phyloP scores from a whole-genome alignment of 2,888 invertebrate genomes.

The Electrophaes corylata region DNA sequence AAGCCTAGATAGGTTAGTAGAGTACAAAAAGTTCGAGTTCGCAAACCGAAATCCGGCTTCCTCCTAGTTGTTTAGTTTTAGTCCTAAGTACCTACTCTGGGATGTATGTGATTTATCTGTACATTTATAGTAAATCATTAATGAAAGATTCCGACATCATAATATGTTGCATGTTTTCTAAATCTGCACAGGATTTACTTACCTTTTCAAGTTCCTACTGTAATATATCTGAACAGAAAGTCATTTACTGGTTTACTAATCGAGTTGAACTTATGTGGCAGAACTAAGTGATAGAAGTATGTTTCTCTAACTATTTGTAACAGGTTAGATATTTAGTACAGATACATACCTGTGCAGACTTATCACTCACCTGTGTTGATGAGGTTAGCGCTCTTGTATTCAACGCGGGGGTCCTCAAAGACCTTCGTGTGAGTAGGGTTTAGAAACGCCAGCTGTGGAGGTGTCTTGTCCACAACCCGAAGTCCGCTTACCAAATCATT shows the following conservation, averaged over 20 bases:
- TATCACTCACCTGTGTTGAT: conserved; percentile 90
- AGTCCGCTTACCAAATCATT: conserved; percentile 90
- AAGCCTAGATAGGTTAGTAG: too few species aligned
- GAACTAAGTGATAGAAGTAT: background rate
- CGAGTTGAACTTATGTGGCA: background rate
- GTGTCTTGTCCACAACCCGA: conserved; percentile 95
- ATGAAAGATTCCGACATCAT: too few species aligned
- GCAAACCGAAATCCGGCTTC: too few species aligned
- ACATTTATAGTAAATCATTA: too few species aligned
- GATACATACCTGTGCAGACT: background rate
- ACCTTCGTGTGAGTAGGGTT: conserved; percentile 88
- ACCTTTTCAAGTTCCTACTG: too few species aligned
- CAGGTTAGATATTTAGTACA: background rate
- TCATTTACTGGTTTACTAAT: background rate
- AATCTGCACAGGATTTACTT: too few species aligned
- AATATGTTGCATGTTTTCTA: too few species aligned
- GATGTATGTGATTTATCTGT: too few species aligned
- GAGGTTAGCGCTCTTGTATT: conserved; percentile 96
- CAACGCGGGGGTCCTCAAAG: conserved; percentile 90
- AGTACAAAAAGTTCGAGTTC: too few species aligned
- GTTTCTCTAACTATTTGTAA: background rate
- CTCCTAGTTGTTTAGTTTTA: too few species aligned
- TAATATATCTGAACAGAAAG: too few species aligned
- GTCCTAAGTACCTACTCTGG: too few species aligned
- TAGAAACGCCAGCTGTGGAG: conserved; percentile 96